A percentile compares a stretch with the other conserved stretches of the same genome.
Conservation (phyloP, 2,113 vertebrate genomes). For the Xyrauchen texanus region DNA sequence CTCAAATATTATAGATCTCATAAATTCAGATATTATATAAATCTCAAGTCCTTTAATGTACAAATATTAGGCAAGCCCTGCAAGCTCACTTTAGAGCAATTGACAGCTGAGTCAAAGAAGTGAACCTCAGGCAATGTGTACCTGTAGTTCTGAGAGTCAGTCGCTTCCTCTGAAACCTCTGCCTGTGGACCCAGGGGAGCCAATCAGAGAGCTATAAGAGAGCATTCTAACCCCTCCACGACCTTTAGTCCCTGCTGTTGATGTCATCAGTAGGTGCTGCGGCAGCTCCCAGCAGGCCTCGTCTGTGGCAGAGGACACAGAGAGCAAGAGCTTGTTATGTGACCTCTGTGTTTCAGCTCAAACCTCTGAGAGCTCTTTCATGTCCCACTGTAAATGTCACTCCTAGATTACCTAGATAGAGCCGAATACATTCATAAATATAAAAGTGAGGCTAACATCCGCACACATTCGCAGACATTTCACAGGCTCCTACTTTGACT, state of each 20-base stretch:
- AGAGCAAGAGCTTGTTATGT: conserved; percentile 48
- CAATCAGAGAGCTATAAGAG: conserved; percentile 45
- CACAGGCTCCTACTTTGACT: conserved; percentile 2
- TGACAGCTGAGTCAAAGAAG: too few relatives aligned
- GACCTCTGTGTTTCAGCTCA: conserved; percentile 3
- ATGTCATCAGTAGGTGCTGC: conserved; percentile 47
- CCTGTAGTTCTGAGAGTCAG: conserved; percentile 6
- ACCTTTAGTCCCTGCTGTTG: conserved; percentile 59
- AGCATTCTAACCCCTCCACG: conserved; percentile 49
- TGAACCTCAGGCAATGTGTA: too few relatives aligned
- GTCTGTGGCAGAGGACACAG: conserved; percentile 40
- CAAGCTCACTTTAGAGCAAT: too few relatives aligned
- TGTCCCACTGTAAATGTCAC: conserved; percentile 55
- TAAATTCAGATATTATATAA: too few relatives aligned
- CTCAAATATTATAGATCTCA: too few relatives aligned
- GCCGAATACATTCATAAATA: conserved; percentile 19
- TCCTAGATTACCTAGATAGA: background rate
- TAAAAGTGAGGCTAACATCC: background rate
- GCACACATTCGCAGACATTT: conserved; percentile 5
- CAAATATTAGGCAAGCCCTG: too few relatives aligned
- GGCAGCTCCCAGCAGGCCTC: conserved; percentile 46
- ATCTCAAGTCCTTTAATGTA: too few relatives aligned
- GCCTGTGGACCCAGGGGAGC: conserved; percentile 40
- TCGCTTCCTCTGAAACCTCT: conserved; percentile 25
- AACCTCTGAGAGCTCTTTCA: conserved; percentile 40